These are phyloP conservation scores for Chrysaora quinquecirrha DNA, from an alignment of 30 jellyfish, hydroid and myxozoan genomes.

Conservation along the genomic window DNA sequence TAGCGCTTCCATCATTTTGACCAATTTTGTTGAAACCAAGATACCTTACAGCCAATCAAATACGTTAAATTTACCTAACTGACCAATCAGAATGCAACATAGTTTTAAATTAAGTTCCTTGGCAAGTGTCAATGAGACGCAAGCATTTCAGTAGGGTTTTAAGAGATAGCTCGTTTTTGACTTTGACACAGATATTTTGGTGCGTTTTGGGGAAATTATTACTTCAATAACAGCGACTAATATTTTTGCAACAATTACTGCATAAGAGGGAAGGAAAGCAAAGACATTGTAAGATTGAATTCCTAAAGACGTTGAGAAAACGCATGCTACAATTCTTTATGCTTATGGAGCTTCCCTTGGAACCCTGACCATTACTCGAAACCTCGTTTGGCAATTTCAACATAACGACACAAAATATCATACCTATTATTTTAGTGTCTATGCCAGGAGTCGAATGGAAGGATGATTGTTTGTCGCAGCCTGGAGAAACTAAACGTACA, in stretches of 20 bases:
- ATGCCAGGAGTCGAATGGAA: slow-evolving; percentile 22
- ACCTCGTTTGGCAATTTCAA: not conserved
- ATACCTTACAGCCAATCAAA: not conserved
- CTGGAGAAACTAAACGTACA: slow-evolving; percentile 3
- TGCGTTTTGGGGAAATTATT: no score
- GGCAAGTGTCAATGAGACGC: not conserved
- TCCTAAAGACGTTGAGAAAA: not conserved
- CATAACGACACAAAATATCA: not conserved
- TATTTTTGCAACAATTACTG: not conserved
- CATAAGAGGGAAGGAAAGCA: not conserved
- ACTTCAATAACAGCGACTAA: no score
- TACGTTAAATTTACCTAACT: not conserved
- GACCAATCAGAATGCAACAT: no score
- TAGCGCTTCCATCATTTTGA: not conserved
- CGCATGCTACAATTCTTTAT: not conserved
- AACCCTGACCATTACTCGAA: no score
- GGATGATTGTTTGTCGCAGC: not conserved
- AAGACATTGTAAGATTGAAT: not conserved
- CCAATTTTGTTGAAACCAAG: not conserved
- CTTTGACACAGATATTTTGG: no score
- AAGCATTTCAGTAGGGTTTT: no score
- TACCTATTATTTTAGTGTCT: not conserved
- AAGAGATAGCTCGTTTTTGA: no score
- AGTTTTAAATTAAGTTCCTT: not conserved
- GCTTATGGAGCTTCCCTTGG: no score